Percentiles rank a stretch among this genome's conserved stretches.
phyloP scores from a whole-genome alignment of 2,888 invertebrate species.

The Amphipoea lucens region DNA sequence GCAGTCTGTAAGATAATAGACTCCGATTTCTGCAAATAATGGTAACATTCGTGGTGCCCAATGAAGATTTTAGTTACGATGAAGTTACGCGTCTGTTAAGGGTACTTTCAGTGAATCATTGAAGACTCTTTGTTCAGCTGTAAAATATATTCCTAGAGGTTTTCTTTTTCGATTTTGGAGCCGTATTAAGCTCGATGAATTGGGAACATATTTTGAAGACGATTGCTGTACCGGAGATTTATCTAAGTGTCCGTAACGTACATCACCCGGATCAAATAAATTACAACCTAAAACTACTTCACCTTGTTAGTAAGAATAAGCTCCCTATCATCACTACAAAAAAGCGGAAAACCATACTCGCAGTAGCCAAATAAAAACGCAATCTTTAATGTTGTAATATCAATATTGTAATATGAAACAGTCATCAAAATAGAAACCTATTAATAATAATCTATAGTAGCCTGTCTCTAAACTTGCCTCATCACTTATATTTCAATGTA shows the following conservation, averaged over 20 bases:
- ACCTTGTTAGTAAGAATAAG: conserved; percentile 7
- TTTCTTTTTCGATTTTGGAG: not conserved
- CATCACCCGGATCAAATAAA: not conserved
- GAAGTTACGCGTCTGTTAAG: not conserved
- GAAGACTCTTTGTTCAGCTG: conserved; percentile 1
- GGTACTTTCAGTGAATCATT: conserved; percentile 4
- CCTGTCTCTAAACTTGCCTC: conserved; percentile 32
- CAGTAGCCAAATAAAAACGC: conserved; percentile 13
- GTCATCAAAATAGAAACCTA: conserved; percentile 33
- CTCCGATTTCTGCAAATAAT: conserved; percentile 23
- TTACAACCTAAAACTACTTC: not conserved
- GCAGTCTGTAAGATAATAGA: conserved; percentile 15
- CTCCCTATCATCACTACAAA: conserved; percentile 15
- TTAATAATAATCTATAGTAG: conserved; percentile 27
- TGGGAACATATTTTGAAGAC: not conserved
- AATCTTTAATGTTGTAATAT: conserved; percentile 25
- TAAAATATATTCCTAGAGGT: not conserved
- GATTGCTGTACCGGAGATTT: not conserved
- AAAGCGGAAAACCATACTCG: conserved; percentile 31
- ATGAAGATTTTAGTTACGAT: conserved; percentile 27
- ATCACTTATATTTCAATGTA: conserved; percentile 28
- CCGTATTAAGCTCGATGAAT: not conserved
- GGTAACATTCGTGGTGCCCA: conserved; percentile 6
- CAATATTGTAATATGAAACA: conserved; percentile 25
- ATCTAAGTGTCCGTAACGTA: not conserved